phyloP scores from a whole-genome alignment of 2,797 vertebrate species.

The Buphagus erythrorhynchus region DNA sequence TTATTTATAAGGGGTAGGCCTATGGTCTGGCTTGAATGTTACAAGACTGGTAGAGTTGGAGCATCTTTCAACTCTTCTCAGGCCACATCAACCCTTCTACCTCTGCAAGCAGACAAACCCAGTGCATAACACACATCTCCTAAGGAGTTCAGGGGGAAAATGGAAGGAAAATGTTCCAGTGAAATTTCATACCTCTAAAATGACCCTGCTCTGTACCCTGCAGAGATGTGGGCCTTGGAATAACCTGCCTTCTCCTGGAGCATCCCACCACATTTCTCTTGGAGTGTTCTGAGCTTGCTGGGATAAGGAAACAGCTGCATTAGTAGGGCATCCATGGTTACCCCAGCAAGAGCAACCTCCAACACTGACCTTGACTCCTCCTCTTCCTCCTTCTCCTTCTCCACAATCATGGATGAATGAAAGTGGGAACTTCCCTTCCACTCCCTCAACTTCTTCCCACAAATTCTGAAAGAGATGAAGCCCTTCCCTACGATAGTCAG shows the following conservation, averaged over 20 bases:
- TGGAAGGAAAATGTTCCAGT: not conserved
- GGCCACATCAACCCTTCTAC: not conserved
- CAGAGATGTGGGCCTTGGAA: not conserved
- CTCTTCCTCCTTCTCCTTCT: not conserved
- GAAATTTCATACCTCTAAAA: not conserved
- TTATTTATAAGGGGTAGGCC: not conserved
- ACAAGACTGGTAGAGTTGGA: not conserved
- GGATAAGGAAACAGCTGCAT: not conserved
- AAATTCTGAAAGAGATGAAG: not conserved
- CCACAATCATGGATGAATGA: not conserved
- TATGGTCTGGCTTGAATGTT: not conserved
- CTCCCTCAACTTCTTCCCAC: not conserved
- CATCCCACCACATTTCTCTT: not conserved
- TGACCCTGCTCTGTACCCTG: not conserved
- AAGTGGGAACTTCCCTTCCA: not conserved
- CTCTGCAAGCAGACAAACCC: not conserved
- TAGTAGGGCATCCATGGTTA: not conserved
- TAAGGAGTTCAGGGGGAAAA: not conserved
- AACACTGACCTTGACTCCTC: fast-evolving
- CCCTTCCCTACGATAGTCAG: not conserved
- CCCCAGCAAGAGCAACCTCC: not conserved
- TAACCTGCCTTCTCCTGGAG: not conserved
- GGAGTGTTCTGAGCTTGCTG: not conserved
- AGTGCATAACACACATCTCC: not conserved
- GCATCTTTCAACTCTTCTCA: not conserved